These are phyloP conservation scores for Cynaeus angustus DNA, from an alignment of 2,888 invertebrate genomes.

Conservation along the genomic window DNA sequence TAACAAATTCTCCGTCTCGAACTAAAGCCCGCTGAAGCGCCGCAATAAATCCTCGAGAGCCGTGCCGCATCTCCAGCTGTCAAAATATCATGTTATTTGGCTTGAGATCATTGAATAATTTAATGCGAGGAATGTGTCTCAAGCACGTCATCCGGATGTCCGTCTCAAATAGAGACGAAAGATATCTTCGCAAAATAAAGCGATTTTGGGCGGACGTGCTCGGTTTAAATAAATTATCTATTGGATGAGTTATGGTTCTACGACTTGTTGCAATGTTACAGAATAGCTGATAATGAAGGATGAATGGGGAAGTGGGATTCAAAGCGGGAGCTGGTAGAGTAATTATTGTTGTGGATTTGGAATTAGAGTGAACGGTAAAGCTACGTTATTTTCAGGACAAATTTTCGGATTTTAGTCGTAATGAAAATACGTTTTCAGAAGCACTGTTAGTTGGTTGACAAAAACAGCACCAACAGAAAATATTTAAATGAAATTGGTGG, in stretches of 20 bases:
- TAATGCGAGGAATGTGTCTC: conserved; percentile 15
- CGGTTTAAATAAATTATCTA: conserved; percentile 2
- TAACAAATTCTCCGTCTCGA: conserved; percentile 33
- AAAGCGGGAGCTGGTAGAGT: neutral
- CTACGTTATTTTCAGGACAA: too few relatives aligned
- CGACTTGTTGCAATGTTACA: conserved; percentile 2
- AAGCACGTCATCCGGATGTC: conserved; percentile 6
- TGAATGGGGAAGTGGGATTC: neutral
- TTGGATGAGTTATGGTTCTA: conserved; percentile 10
- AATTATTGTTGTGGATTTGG: too few relatives aligned
- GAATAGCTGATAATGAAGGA: conserved; percentile 16
- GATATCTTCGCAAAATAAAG: conserved; percentile 2
- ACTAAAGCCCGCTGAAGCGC: conserved; percentile 22
- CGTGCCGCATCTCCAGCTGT: conserved; percentile 35
- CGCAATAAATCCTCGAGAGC: conserved; percentile 39
- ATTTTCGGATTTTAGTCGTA: too few relatives aligned
- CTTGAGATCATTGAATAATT: conserved; percentile 38
- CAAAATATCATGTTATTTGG: conserved; percentile 32
- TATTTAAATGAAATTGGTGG: too few relatives aligned
- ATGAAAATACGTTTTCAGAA: too few relatives aligned
- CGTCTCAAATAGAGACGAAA: conserved; percentile 6
- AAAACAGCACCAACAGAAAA: too few relatives aligned
- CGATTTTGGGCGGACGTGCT: conserved; percentile 1
- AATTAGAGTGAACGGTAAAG: too few relatives aligned
- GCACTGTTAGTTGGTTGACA: too few relatives aligned